Percentiles rank a stretch among this genome's conserved stretches.
These are phyloP conservation scores for Leptinotarsa rubiginosa DNA, from an alignment of 2,888 invertebrate genomes.

Conservation along the genomic window DNA sequence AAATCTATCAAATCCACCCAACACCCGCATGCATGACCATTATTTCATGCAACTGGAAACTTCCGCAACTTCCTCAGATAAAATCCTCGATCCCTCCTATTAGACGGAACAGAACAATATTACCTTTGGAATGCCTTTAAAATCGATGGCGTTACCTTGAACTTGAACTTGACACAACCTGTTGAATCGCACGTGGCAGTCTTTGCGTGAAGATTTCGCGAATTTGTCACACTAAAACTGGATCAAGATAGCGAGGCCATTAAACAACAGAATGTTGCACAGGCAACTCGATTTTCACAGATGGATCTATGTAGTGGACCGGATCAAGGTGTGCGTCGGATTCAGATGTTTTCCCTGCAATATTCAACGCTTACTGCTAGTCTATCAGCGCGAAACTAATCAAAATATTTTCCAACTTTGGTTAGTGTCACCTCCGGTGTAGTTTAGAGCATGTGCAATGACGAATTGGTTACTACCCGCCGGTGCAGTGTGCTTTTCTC, in stretches of 20 bases:
- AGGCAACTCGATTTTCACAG: constrained; percentile 1
- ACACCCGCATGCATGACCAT: neutral
- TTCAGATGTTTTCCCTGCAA: constrained; percentile 15
- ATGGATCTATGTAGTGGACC: neutral
- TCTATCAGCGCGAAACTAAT: constrained; percentile 61
- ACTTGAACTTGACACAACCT: constrained; percentile 58
- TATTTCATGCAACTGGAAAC: neutral
- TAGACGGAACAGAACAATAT: constrained; percentile 6
- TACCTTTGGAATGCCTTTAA: constrained; percentile 22
- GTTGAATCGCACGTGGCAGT: constrained; percentile 53
- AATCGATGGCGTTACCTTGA: constrained; percentile 60
- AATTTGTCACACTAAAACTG: neutral
- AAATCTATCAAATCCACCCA: neutral
- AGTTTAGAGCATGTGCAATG: constrained; percentile 64
- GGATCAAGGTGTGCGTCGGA: neutral
- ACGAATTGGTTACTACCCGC: constrained; percentile 51
- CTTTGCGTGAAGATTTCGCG: neutral
- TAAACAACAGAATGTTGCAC: neutral
- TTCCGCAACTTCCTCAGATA: constrained; percentile 5
- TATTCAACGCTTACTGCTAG: constrained; percentile 34
- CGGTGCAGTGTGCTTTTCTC: constrained; percentile 50
- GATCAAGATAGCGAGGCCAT: neutral
- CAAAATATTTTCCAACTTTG: constrained; percentile 63
- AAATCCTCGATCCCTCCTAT: neutral
- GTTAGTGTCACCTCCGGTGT: constrained; percentile 57